Conservation (phyloP, 1,140 invertebrate genomes). For the Polypedilum pembai region DNA sequence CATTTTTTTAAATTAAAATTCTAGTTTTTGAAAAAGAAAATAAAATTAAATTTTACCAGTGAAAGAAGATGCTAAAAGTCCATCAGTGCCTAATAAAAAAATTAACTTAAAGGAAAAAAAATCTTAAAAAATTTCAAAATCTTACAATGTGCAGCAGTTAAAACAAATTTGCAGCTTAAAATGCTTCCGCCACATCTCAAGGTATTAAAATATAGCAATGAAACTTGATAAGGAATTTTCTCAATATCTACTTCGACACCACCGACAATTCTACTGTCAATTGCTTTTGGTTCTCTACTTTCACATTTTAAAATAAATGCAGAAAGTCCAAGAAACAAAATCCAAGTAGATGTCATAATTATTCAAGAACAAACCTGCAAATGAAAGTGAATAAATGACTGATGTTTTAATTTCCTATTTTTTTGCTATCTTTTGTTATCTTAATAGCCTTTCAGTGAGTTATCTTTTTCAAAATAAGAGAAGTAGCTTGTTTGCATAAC, state of each 20-base stretch:
- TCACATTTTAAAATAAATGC: too few relatives aligned
- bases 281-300: neutral
- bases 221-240: neutral
- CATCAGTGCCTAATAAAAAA: neutral
- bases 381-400: too few relatives aligned
- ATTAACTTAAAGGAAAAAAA: neutral
- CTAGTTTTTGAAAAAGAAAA: neutral
- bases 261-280: neutral
- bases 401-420: too few relatives aligned
- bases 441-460: too few relatives aligned
- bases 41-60: too few relatives aligned
- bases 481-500: too few relatives aligned
- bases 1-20: neutral
- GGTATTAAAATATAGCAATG: neutral
- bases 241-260: neutral
- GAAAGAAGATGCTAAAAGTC: neutral
- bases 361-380: too few relatives aligned
- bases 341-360: too few relatives aligned
- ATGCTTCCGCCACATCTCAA: neutral
- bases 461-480: too few relatives aligned
- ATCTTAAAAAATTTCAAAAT: neutral
- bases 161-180: neutral
- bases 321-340: too few relatives aligned
- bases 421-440: too few relatives aligned
- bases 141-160: slow-evolving; percentile 2